These are phyloP conservation scores for Rhombomys opimus DNA, from an alignment of 2,113 vertebrate genomes.

Conservation along the genomic window DNA sequence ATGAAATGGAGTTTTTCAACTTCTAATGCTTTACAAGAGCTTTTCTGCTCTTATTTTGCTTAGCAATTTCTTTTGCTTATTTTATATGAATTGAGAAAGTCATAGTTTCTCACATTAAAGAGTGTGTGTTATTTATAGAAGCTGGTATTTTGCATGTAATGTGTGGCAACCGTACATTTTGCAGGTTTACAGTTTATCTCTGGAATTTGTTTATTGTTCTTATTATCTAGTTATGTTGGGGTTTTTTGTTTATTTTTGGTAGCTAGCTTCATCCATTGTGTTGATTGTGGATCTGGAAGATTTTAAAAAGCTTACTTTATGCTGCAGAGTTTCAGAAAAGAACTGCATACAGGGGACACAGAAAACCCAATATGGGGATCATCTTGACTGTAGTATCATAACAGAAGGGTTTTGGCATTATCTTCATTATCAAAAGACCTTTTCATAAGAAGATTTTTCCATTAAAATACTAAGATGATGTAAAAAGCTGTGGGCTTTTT, in stretches of 20 bases:
- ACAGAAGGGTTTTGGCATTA: conserved; percentile 12
- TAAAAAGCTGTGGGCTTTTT: neutral
- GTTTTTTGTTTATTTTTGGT: neutral
- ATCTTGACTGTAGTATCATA: neutral
- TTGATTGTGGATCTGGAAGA: neutral
- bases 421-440: conserved; percentile 19
- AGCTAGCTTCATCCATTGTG: neutral
- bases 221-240: neutral
- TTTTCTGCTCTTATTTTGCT: neutral
- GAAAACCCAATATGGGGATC: neutral
- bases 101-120: conserved; percentile 1
- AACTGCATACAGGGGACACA: neutral
- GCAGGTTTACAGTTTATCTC: neutral
- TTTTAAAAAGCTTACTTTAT: conserved; percentile 7
- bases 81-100: conserved; percentile 1
- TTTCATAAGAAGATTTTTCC: neutral
- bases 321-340: neutral
- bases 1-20: neutral
- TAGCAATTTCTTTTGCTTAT: neutral
- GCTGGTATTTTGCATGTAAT: neutral
- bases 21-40: neutral
- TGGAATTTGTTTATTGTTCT: neutral
- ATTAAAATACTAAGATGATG: neutral
- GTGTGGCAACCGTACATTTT: neutral
- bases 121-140: neutral